These are phyloP conservation scores for Tolypeutes matacus DNA, from an alignment of 2,797 vertebrate species.

Conservation along the genomic window DNA sequence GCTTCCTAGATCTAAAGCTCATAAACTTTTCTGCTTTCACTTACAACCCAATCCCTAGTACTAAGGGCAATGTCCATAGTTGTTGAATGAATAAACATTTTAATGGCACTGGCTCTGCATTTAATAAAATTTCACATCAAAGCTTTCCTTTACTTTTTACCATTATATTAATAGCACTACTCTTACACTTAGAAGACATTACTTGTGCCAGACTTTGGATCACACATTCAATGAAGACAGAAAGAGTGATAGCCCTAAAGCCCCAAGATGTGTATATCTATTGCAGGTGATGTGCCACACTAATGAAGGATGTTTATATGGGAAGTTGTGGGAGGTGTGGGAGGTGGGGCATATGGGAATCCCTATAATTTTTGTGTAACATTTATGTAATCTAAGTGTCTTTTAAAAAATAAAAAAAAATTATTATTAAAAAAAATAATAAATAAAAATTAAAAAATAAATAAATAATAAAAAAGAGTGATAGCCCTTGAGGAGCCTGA, in stretches of 20 bases:
- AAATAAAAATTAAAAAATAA: too few species aligned
- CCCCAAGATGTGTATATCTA: too few species aligned
- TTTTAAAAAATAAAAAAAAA: too few species aligned
- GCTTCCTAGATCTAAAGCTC: not conserved
- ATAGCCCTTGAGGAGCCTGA: not conserved
- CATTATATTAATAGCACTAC: not conserved
- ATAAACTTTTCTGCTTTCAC: not conserved
- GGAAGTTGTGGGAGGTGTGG: too few species aligned
- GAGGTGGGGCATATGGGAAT: too few species aligned
- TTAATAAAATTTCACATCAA: not conserved
- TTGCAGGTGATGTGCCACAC: too few species aligned
- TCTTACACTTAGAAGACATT: not conserved
- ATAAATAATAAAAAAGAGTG: too few species aligned
- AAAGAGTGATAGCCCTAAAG: not conserved
- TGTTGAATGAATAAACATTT: not conserved
- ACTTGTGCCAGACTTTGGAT: not conserved
- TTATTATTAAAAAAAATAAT: too few species aligned
- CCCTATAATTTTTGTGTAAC: too few species aligned
- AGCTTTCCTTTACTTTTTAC: not conserved
- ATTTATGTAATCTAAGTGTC: too few species aligned
- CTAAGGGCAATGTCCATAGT: not conserved
- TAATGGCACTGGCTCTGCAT: not conserved
- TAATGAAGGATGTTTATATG: too few species aligned
- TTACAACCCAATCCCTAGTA: not conserved
- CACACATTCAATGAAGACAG: not conserved